Percentiles rank a stretch among this genome's conserved stretches.
phyloP scores from a whole-genome alignment of 2,797 vertebrate species.

The Trematomus bernacchii region DNA sequence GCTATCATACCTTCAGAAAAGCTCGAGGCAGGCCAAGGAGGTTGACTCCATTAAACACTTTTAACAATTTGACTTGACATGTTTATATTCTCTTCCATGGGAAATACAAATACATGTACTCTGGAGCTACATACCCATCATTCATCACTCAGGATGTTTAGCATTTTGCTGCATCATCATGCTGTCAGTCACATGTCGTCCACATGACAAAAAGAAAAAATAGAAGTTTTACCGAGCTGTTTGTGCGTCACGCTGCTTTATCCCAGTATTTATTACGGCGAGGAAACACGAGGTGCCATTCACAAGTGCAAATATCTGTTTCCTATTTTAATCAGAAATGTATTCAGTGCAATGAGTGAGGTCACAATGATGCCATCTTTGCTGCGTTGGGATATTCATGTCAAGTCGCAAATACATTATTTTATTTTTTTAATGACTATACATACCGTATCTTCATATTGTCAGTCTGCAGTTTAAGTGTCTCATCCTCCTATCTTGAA shows the following conservation, averaged over 20 bases:
- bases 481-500: no score
- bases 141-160: neutral
- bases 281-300: neutral
- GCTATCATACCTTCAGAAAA: conserved; percentile 35
- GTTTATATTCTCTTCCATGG: conserved; percentile 18
- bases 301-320: neutral
- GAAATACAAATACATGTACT: conserved; percentile 13
- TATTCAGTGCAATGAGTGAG: neutral
- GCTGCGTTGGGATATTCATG: no score
- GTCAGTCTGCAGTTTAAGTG: no score
- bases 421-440: no score
- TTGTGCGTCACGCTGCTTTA: neutral
- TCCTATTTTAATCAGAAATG: conserved; percentile 9
- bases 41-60: conserved; percentile 17
- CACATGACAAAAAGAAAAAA: neutral
- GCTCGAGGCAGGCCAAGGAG: conserved; percentile 4
- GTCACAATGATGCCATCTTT: neutral
- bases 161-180: conserved; percentile 18
- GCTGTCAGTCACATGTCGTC: conserved; percentile 19
- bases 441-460: no score
- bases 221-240: neutral
- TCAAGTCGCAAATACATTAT: no score
- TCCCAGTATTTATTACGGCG: neutral
- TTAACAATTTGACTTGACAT: conserved; percentile 4
- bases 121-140: neutral